Evolutionary conservation across 2,797 vertebrate species (phyloP).

Genomic region (Enteromius unitaeniatus): DNA sequence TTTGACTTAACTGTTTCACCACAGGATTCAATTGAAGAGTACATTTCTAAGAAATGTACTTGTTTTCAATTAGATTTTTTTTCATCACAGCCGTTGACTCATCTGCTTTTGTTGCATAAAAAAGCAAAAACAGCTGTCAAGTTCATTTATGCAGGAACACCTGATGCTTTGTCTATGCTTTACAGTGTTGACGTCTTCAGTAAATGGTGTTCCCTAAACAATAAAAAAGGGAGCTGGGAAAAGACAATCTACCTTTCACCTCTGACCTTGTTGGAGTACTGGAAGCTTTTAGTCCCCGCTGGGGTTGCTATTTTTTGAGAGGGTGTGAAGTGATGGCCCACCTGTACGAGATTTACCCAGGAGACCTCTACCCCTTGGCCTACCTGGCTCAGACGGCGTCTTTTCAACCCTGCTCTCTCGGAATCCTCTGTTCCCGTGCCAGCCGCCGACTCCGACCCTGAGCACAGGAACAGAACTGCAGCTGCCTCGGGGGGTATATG

Average conservation of each 20-base stretch:
- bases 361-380: constrained; percentile 46
- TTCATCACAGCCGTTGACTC: background rate
- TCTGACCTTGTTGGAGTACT: constrained; percentile 16
- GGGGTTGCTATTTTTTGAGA: constrained; percentile 39
- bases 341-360: constrained; percentile 48
- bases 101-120: constrained; percentile 19
- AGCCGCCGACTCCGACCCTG: constrained; percentile 39
- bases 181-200: constrained; percentile 33
- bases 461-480: constrained; percentile 34
- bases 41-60: background rate
- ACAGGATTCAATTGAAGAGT: background rate
- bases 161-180: constrained; percentile 46
- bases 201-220: constrained; percentile 45
- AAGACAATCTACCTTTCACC: constrained; percentile 45
- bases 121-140: constrained; percentile 22
- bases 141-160: constrained; percentile 38
- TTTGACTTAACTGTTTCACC: background rate
- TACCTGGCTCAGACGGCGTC: constrained; percentile 46
- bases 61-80: background rate
- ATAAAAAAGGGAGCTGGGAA: constrained; percentile 35
- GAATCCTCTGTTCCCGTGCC: constrained; percentile 52
- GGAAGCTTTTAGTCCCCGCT: constrained; percentile 35
- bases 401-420: constrained; percentile 28
- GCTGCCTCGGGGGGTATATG: constrained; percentile 12
- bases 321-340: constrained; percentile 53